Base-by-base conservation (phyloP, 2,113 vertebrate genomes). In the Melanocharis versteri region DNA sequence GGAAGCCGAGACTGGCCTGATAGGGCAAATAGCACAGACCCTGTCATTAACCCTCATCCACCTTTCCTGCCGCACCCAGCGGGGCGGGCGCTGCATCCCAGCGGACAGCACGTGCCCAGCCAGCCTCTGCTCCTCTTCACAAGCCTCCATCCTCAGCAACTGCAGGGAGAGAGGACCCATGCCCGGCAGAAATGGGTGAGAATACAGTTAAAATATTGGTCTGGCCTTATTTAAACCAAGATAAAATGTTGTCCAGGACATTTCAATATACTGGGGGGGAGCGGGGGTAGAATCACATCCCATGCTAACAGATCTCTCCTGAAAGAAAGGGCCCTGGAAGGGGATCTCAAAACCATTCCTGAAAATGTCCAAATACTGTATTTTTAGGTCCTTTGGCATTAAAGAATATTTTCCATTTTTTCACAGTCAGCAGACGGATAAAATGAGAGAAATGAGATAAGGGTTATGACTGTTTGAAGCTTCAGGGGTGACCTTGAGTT, bases 1-100 rank as follows among this genome's bases (percentile, higher is more conserved):
- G 94, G 97, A 96, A 96, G 97, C 97, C 95, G 97, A 96, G 92
- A 94, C 54, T 89, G 91, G 91, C 91, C 95, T 94, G 94, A 95
- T 15, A 84, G 89, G 78, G 90, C 57, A 27, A 89, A 95, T 96
- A 95, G 96, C 48, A 42, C 85, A 89, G 94, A 91, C 54, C 45
- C 90, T 95, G 78, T 94, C 84, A 96, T 97, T 94, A 97, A 61
- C 87, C 58, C 78, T 91, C 18, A 2, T 48, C 88, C 83, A 71
- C 75, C 65, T 77, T 93, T 94, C 90, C 96, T 86, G 90, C 92
- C 33, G 0, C 94, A 64, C 96, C 97, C 90, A 44, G 6, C 0
- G 3, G 71, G n/a, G 61, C 5, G 53, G 39, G 37, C 0, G 3
- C 78, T 79, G 28, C 79, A 4, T 57, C 83, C 44, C 9, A 17